phyloP scores from a whole-genome alignment of 2,113 vertebrate species.

The Paradoxurus hermaphroditus region DNA sequence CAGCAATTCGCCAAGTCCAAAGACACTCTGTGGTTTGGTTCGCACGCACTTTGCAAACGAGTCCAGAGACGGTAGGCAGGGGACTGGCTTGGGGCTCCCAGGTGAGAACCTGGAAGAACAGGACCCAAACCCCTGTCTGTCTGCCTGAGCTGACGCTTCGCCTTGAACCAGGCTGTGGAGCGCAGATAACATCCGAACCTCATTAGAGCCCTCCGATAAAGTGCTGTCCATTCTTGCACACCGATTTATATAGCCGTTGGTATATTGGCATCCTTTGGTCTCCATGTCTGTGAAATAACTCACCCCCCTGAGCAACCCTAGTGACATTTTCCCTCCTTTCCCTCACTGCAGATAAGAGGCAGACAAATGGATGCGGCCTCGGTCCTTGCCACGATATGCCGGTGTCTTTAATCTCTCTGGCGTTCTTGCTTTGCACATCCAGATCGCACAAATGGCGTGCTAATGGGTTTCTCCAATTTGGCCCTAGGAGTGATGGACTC shows the following conservation, averaged over 20 bases:
- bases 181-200: background rate
- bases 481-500: background rate
- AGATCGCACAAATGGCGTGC: background rate
- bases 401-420: background rate
- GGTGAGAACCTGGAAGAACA: background rate
- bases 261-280: background rate
- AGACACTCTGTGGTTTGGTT: background rate
- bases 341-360: background rate
- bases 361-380: background rate
- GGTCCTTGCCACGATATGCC: rapidly evolving
- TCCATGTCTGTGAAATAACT: background rate
- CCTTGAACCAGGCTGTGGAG: background rate
- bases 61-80: background rate
- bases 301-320: background rate
- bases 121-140: background rate
- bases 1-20: too few relatives aligned
- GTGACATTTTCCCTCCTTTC: background rate
- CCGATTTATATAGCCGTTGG: rapidly evolving
- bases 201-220: background rate
- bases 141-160: rapidly evolving
- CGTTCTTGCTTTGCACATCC: background rate
- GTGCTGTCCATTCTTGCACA: rapidly evolving
- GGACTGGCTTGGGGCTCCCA: background rate
- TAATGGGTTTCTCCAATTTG: background rate
- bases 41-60: background rate